Evolutionary conservation across 2,113 vertebrate genomes (phyloP).

Genomic region (Pipa parva): DNA sequence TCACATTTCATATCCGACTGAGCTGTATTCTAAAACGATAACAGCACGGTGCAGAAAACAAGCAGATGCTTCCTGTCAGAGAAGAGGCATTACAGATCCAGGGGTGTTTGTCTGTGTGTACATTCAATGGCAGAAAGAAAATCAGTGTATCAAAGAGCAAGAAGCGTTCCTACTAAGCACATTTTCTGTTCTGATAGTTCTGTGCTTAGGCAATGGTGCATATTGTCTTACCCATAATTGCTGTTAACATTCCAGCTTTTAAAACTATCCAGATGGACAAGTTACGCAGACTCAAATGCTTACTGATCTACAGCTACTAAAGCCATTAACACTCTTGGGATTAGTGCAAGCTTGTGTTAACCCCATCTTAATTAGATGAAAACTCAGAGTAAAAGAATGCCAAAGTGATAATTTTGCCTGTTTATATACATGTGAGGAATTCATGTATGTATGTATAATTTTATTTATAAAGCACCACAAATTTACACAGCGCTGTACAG

Average conservation of each 20-base stretch:
- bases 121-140: not conserved
- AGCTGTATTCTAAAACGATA: constrained; percentile 29
- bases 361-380: not conserved
- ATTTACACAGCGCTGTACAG: too few species aligned
- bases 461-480: too few species aligned
- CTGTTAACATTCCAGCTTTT: not conserved
- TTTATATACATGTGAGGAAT: not conserved
- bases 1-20: constrained; percentile 40
- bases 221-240: not conserved
- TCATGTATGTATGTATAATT: too few species aligned
- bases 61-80: constrained; percentile 35
- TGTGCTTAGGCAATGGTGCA: not conserved
- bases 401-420: not conserved
- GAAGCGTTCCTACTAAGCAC: constrained; percentile 1
- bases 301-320: not conserved
- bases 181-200: not conserved
- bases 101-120: not conserved
- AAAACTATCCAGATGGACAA: not conserved
- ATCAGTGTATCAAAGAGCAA: not conserved
- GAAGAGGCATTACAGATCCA: constrained; percentile 16
- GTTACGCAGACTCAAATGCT: not conserved
- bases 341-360: not conserved
- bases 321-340: not conserved
- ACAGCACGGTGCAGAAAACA: constrained; percentile 27
- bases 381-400: not conserved